Evolutionary conservation across 2,888 invertebrate species (phyloP), one percentile per base, ranked within the genome.

Genomic region (Heterodera filipjevi): DNA sequence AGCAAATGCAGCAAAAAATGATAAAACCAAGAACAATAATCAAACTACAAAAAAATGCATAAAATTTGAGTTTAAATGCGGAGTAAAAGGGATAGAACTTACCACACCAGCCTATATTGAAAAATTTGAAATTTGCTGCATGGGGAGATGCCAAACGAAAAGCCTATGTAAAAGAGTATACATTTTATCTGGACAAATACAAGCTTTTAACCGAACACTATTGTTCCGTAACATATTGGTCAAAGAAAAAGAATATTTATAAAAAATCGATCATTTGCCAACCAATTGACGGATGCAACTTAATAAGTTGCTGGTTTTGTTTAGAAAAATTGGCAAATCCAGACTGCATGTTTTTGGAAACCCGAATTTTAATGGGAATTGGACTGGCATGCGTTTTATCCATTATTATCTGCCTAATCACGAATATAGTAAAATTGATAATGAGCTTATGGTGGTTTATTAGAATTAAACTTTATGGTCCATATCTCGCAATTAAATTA

Each of bases 71-170:
- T 16, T 71, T 19, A 71, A 71, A 33, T 71, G 44, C 6, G 59
- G 35, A 3, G 19, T 19, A 14, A 32, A 19, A 19, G 72, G 72
- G 1, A 32, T 39, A 32, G 39, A 39, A n/a, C 19, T 59, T 5
- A 72, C 19, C 0, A 59, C 44, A 39, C 32, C 32, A 3, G 22
- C 3, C 16, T 8, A 19, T 6, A 39, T 72, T 8, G 33, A 39
- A 33, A 72, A 72, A n/a, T 32, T 39, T 3, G 72, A 72, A 72
- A 53, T 72, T 8, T 72, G 72, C 22, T 72, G 72, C 22, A 35
- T 35, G 22, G 72, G 72, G 22, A 30, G 30, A 5, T 72, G 72
- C 72, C 27, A 39, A n/a, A 8, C 44, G 5, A n/a, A 44, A 70
- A 39, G 6, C 39, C 12, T 39, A 70, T n/a, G 19, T n/a, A 70